Base-by-base conservation (phyloP, 1,140 invertebrate species). In the Maconellicoccus hirsutus region DNA sequence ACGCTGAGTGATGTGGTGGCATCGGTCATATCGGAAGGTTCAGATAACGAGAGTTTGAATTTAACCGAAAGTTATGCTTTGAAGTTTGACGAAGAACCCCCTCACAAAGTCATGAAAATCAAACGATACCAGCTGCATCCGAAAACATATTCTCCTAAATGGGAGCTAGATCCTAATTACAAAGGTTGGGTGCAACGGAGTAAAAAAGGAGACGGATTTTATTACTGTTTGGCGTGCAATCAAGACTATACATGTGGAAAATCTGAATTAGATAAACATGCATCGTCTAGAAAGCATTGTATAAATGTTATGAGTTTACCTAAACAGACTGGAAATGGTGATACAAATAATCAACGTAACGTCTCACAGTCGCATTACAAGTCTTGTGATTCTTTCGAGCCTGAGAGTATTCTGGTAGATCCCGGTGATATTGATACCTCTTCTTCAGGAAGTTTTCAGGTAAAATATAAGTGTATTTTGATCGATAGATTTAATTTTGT, bases 191-290 rank as follows among this genome's bases (percentile, higher is more conserved):
- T 69, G n/a, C 27, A 25, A 23, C 22, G 27, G 3, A 69, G 63
- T 23, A 29, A 26, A 29, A 69, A 69, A 22, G 63, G 63, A 26
- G 27, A 69, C 19, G 63, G 27, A 69, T 69, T 16, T 29, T 69
- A 69, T 22, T 69, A 26, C n/a, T 69, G 63, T 23, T 12, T 26
- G 2, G 63, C 63, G 6, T 69, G 63, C 22, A 23, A 69, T n/a
- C 27, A 29, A 12, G 23, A 69, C 23, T 25, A 29, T 21, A 69
- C 22, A 22, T 25, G 23, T 16, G 63, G 63, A 29, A 69, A 69
- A 29, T 69, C 63, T 3, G 63, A 69, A 69, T 16, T 69, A 3
- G 63, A 69, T 29, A 69, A 69, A 69, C 63, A 69, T 23, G 63
- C 63, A 8, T 52, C 42, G 6, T 52, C 42, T 16, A 52, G n/a